A percentile compares a stretch with the other conserved stretches of the same genome.
Conservation (phyloP, 2,888 invertebrate genomes). For the Rotaria sp. region DNA sequence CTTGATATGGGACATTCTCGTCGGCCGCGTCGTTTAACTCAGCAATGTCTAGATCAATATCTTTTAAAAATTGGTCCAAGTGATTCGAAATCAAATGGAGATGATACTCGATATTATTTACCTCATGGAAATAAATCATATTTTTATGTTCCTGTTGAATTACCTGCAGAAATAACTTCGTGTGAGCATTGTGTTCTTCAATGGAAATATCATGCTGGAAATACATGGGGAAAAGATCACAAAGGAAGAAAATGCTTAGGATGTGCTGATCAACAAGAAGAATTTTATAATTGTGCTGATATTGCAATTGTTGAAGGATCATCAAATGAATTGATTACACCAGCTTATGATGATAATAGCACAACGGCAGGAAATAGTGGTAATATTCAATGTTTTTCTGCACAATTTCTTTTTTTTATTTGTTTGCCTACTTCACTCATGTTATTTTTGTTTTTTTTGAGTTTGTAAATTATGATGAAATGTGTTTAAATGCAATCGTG, state of each 20-base stretch:
- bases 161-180: not conserved
- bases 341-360: not conserved
- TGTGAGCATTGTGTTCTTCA: constrained; percentile 26
- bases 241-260: constrained; percentile 19
- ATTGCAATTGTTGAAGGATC: not conserved
- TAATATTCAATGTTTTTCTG: not conserved
- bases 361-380: not conserved
- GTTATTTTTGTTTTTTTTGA: not conserved
- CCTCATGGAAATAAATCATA: constrained; percentile 28
- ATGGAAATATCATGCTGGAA: constrained; percentile 30
- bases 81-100: not conserved
- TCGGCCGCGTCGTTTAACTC: constrained; percentile 44
- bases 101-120: constrained; percentile 14
- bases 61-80: constrained; percentile 23
- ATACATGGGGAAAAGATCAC: constrained; percentile 22
- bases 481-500: not conserved
- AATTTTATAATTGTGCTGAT: constrained; percentile 27
- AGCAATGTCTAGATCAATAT: constrained; percentile 32
- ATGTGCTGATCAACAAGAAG: constrained; percentile 30
- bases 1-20: constrained; percentile 45
- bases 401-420: not conserved
- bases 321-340: not conserved
- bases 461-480: not conserved
- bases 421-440: not conserved
- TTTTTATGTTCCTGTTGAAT: constrained; percentile 14